Evolutionary conservation across 2,888 invertebrate species (phyloP).

Genomic region (Drosophila cognata): DNA sequence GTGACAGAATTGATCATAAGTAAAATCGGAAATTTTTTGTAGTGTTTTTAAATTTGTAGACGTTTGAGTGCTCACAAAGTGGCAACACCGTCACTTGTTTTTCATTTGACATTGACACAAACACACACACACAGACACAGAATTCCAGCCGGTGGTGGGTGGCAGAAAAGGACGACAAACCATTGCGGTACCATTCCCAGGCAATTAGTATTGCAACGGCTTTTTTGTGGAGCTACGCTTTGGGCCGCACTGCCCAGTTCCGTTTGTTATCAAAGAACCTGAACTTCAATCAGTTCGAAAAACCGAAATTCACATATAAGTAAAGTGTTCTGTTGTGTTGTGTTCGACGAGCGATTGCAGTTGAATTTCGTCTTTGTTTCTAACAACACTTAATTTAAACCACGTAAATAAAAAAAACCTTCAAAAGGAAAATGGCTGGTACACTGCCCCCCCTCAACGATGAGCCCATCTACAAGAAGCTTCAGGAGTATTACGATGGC

Average conservation of each 20-base stretch:
- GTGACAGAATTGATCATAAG: not conserved
- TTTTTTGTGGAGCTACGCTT: constrained; percentile 51
- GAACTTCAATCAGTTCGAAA: constrained; percentile 16
- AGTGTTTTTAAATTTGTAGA: constrained; percentile 11
- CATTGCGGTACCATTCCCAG: constrained; percentile 51
- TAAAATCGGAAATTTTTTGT: not conserved
- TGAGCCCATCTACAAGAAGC: constrained; percentile 90
- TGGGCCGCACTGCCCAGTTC: constrained; percentile 59
- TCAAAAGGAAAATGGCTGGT: constrained; percentile 71
- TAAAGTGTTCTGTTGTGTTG: constrained; percentile 52
- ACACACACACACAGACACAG: constrained; percentile 19
- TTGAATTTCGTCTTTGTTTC: constrained; percentile 55
- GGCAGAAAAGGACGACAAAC: constrained; percentile 62
- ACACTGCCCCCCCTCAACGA: constrained; percentile 86
- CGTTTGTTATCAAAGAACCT: constrained; percentile 32
- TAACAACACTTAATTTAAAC: constrained; percentile 59
- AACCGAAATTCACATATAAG: constrained; percentile 48
- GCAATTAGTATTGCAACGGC: constrained; percentile 57
- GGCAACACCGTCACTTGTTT: constrained; percentile 79
- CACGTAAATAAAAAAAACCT: constrained; percentile 27
- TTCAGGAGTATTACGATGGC: constrained; percentile 90
- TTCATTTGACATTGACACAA: constrained; percentile 85
- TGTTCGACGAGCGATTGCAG: constrained; percentile 31
- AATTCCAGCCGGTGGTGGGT: constrained; percentile 68
- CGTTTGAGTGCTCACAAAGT: constrained; percentile 39